phyloP scores from a whole-genome alignment of 2,888 invertebrate genomes.

The Ashinkailepas kermadecensis region DNA sequence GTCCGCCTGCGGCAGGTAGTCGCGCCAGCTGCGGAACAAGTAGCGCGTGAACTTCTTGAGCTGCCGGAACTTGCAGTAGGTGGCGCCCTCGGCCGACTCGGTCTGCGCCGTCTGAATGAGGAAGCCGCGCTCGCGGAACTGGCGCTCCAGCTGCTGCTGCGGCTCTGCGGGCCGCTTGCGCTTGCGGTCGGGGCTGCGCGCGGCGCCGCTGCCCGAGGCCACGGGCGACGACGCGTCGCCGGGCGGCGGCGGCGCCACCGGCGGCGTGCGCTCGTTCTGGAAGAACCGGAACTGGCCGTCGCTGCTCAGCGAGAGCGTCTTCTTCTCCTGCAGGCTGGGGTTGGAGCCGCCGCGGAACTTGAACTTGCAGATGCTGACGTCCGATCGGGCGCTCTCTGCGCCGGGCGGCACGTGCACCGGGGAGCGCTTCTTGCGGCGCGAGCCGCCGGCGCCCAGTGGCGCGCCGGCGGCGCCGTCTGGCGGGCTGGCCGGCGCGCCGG shows the following conservation, averaged over 20 bases:
- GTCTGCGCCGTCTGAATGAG: constrained; percentile 86
- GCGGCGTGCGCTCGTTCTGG: constrained; percentile 24
- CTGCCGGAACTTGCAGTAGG: constrained; percentile 87
- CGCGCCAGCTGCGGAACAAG: constrained; percentile 86
- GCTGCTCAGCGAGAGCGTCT: constrained; percentile 81
- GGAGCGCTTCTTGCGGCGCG: not conserved
- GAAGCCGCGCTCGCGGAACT: constrained; percentile 87
- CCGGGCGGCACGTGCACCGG: not conserved
- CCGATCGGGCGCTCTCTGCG: constrained; percentile 28
- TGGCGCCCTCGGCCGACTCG: constrained; percentile 85
- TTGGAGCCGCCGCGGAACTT: constrained; percentile 87
- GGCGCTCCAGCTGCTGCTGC: constrained; percentile 78
- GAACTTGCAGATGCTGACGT: constrained; percentile 82
- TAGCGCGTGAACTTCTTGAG: constrained; percentile 84
- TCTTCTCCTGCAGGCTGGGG: constrained; percentile 80
- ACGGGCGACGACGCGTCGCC: not conserved
- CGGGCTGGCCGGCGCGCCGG: not conserved
- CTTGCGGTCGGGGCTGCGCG: constrained; percentile 31
- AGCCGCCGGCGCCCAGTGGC: not conserved
- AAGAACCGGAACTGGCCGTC: constrained; percentile 79
- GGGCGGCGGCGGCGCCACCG: constrained; percentile 9
- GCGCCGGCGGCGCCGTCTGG: not conserved
- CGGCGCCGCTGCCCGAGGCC: constrained; percentile 23
- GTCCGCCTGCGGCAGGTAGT: constrained; percentile 62
- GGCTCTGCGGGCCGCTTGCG: constrained; percentile 51